Base-by-base conservation (phyloP, 2,888 invertebrate species). In the Bombylius discolor region DNA sequence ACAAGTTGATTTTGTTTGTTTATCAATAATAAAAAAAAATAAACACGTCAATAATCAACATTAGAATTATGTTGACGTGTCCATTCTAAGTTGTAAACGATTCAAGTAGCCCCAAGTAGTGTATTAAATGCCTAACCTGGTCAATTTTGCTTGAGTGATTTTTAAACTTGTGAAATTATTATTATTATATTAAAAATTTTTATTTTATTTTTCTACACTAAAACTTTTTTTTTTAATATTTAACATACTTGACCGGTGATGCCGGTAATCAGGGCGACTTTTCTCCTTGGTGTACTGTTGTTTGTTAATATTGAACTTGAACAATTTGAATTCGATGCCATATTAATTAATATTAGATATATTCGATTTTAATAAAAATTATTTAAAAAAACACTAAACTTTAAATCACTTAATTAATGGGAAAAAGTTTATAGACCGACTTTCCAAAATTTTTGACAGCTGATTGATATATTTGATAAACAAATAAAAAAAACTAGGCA, bases 231-330 rank as follows among this genome's bases (percentile, higher is more conserved):
- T 9, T 3, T 9, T 8, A 46, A 42, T 31, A 31, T 49, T 13
- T 57, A 59, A 67, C 71, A 70, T 80, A 96, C 97, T 84, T 98
- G 98, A 44, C 98, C 98, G 47, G 94, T 95, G 59, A 98, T 96
- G 63, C 98, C 98, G 58, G 97, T 97, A 67, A 98, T 89, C 57
- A 98, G 77, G 12, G 98, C 97, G 51, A 95, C 81, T 74, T 84
- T 86, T 42, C 39, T 7, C 11, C 2, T 42, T 11, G 39, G 11
- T 11, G 39, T 11, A 36, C 7, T 8, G 5, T 5, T 42, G 5
- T 42, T 42, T 11, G 8, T 11, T 11, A 42, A 8, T 11, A 42
- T 11, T 11, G 39, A 42, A 42, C 11, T 5, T 42, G 39, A 11
- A 42, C 11, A 42, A 23, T 23, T 23, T 1, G 39, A 42, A 42